Evolutionary conservation across 2,797 vertebrate genomes (phyloP), one percentile per base, ranked within the genome.

Genomic region (Heterohyrax brucei): DNA sequence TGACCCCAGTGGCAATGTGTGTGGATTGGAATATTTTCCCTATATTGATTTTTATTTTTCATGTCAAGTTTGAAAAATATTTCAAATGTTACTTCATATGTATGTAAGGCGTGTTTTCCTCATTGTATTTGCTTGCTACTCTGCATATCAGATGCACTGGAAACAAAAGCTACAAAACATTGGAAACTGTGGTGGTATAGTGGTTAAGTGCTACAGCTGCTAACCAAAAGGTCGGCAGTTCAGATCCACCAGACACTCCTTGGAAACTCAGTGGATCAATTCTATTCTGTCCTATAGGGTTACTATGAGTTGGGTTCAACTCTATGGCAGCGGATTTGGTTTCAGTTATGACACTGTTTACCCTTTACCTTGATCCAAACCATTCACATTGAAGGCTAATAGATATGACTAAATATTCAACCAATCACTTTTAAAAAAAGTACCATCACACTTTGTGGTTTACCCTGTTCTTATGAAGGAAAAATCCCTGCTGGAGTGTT

Each of bases 41-140:
- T 89, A 13, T 87, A 82, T 72, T 87, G 70, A 95, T 85, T 94
- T 96, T 91, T 44, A 72, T 72, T 85, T 53, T 96, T 95, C n/a
- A 81, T 88, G 61, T 76, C 80, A 82, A 77, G n/a, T 89, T 93
- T 94, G 68, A 94, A 90, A 94, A 68, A 48, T 94, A 92, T 78
- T 87, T 76, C 59, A 73, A 48, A 6, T 81, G 1, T 62, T 62
- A 72, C 5, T 61, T 61, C 33, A 53, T 75, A 4, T 16, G 18
- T 88, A 10, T 59, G 75, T 68, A 94, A 78, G 46, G 21, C 0
- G 44, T 78, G 73, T 68, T 44, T 85, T 79, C 10, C 10, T 78
- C 82, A 59, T 93, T 92, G 4, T 68, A 75, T 26, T 91, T 53
- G 79, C 89, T 95, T 80, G 28, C 19, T 79, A 22, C 18, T 94